Base-by-base conservation (phyloP, 2,888 invertebrate genomes). In the Fragum sueziense region DNA sequence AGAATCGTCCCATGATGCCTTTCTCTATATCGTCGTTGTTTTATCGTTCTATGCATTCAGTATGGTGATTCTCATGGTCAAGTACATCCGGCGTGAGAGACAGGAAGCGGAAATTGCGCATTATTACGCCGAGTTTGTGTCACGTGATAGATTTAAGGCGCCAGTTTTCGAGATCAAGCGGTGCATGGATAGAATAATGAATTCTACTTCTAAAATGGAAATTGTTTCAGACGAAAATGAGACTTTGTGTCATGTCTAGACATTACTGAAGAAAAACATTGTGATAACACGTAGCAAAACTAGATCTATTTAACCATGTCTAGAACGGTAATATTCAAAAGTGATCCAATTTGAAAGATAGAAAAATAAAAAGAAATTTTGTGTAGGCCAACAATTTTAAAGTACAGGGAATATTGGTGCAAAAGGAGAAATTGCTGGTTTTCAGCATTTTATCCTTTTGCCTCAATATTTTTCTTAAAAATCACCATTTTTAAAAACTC, bases 51-150 rank as follows among this genome's bases (percentile, higher is more conserved):
- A 88, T 67, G 85, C 88, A 11, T 83, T 85, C n/a, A 88, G 86
- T 61, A 88, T 88, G 59, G 86, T 87, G 14, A 82, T 88, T 9
- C 73, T 88, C 4, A 87, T 88, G 88, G 82, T 88, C 34, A 88
- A 88, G 72, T 88, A 88, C 57, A 78, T 88, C n/a, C 80, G 86
- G 11, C 68, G 86, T 11, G 88, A 88, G 59, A 82, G 74, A 67
- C 82, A 87, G 67, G 88, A 88, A 70, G 88, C 87, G 6, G 84
- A 87, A 62, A 83, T 84, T 70, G 80, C 80, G 0, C 76, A 80
- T 51, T 88, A 86, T 61, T 88, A 87, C 70, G 73, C 79, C 14
- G 88, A 88, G 41, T 88, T 75, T 75, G 87, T 88, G 22, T 67
- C 82, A 17, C 69, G 87, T 27, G 88, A 88, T 51, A 80, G 83